Conservation (phyloP, 2,888 invertebrate genomes). For the Phengaris alcon region DNA sequence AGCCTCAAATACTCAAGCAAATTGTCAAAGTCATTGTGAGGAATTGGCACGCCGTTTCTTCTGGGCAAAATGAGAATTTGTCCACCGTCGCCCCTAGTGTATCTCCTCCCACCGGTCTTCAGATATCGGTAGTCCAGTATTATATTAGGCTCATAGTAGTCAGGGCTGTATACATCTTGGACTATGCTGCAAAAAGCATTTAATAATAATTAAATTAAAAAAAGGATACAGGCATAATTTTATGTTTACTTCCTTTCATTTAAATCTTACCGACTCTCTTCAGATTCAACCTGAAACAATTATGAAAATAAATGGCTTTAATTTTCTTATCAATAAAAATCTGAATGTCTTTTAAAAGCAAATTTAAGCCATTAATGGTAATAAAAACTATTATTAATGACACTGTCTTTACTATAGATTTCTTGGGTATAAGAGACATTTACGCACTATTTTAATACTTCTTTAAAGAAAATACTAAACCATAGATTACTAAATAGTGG, state of each 20-base stretch:
- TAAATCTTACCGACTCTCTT: slow-evolving; percentile 16
- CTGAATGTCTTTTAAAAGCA: no score
- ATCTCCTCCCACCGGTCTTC: slow-evolving; percentile 64
- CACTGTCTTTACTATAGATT: no score
- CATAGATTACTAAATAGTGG: no score
- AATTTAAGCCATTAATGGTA: no score
- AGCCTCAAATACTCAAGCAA: slow-evolving; percentile 26
- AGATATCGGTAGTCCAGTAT: slow-evolving; percentile 66
- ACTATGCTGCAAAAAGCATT: slow-evolving; percentile 52
- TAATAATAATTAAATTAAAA: background rate
- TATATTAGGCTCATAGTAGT: slow-evolving; percentile 61
- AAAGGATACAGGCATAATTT: background rate
- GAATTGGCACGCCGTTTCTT: slow-evolving; percentile 19
- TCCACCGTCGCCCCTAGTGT: slow-evolving; percentile 62
- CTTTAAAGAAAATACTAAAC: no score
- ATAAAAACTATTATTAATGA: no score
- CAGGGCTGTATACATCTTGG: slow-evolving; percentile 57
- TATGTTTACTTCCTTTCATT: background rate
- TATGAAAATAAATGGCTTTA: background rate
- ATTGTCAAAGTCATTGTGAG: slow-evolving; percentile 23
- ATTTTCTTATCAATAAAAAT: no score
- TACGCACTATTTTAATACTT: no score
- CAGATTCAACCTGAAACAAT: slow-evolving; percentile 6
- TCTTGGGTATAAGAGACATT: no score
- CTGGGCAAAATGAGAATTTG: slow-evolving; percentile 54